A percentile compares a stretch with the other conserved stretches of the same genome.
Conservation (phyloP, 2,113 vertebrate genomes). For the Morone chrysops region DNA sequence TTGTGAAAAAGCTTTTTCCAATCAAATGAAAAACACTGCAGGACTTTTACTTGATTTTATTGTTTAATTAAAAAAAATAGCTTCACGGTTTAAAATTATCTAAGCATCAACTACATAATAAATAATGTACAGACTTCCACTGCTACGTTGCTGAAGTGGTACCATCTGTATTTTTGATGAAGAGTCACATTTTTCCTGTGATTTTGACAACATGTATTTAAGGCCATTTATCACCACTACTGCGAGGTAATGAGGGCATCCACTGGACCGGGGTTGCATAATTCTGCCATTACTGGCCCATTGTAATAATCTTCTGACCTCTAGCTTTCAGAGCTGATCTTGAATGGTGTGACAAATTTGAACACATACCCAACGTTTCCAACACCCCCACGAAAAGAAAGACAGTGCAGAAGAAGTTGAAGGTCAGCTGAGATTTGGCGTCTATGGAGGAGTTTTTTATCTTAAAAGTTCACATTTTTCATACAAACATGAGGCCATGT, state of each 20-base stretch:
- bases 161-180: conserved; percentile 81
- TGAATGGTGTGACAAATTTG: conserved; percentile 79
- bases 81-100: conserved; percentile 41
- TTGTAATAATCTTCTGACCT: conserved; percentile 85
- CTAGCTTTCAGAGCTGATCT: conserved; percentile 82
- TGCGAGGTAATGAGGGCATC: conserved; percentile 79
- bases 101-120: conserved; percentile 54
- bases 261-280: conserved; percentile 81
- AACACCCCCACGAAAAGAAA: conserved; percentile 49
- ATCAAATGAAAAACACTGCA: not conserved
- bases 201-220: conserved; percentile 82
- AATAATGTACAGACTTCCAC: conserved; percentile 42
- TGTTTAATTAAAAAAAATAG: conserved; percentile 20
- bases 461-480: conserved; percentile 37
- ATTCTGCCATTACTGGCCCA: conserved; percentile 83
- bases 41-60: not conserved
- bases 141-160: conserved; percentile 59
- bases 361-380: conserved; percentile 46
- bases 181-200: conserved; percentile 73
- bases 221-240: conserved; percentile 78
- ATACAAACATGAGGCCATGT: conserved; percentile 11
- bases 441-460: not conserved
- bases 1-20: conserved; percentile 8
- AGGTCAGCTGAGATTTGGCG: conserved; percentile 58
- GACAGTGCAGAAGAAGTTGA: conserved; percentile 55